Conservation (phyloP, 2,888 invertebrate species). For the Sphaeridia pumilis region DNA sequence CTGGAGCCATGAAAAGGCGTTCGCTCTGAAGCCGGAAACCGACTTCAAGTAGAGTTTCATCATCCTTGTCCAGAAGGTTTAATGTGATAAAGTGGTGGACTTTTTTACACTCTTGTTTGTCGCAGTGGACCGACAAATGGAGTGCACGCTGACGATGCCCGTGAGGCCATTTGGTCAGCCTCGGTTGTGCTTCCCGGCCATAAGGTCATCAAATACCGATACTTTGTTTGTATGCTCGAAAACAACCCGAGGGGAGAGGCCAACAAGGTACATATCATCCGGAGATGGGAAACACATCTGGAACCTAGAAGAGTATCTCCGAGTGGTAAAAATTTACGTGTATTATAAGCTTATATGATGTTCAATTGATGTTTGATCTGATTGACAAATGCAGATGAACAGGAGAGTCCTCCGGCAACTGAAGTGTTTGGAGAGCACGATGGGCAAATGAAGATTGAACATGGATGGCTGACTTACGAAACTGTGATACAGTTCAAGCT, state of each 20-base stretch:
- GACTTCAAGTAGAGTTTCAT: conserved; percentile 13
- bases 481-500: conserved; percentile 74
- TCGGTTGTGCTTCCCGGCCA: conserved; percentile 54
- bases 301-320: conserved; percentile 52
- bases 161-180: conserved; percentile 59
- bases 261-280: conserved; percentile 48
- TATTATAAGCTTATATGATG: neutral
- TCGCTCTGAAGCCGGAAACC: conserved; percentile 43
- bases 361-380: neutral
- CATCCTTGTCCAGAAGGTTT: neutral
- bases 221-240: conserved; percentile 55
- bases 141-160: conserved; percentile 15
- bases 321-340: conserved; percentile 27
- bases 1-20: conserved; percentile 54
- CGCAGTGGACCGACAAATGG: neutral
- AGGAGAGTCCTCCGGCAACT: neutral
- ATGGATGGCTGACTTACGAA: conserved; percentile 75
- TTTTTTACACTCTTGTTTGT: neutral
- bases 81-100: conserved; percentile 4
- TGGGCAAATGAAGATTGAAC: conserved; percentile 48
- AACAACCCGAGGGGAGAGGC: conserved; percentile 46
- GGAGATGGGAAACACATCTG: conserved; percentile 70
- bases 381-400: neutral
- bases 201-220: conserved; percentile 52
- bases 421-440: conserved; percentile 52